Base-by-base conservation (phyloP, 2,888 invertebrate genomes). In the Lochmaea capreae region DNA sequence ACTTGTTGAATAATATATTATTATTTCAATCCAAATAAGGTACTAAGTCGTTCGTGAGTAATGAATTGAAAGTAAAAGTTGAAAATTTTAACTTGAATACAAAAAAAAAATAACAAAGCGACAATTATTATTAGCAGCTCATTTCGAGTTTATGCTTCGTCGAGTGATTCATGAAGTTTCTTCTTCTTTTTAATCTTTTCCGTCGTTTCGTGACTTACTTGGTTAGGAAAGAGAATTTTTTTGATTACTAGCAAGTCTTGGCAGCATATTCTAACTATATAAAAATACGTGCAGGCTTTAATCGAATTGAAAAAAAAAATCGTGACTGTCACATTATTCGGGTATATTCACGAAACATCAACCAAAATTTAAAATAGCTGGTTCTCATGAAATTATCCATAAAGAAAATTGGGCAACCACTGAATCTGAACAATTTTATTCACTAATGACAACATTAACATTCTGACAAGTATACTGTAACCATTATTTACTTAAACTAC, bases 61-160 rank as follows among this genome's bases (percentile, higher is more conserved):
- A 3, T 18, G 54, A 9, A 54, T 54, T 9, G 16, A n/a, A 10
- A 54, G 54, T 54, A 49, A 49, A 8, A 49, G 49, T 8, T 49
- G 6, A 12, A 49, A 33, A 59, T 65, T 61, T 66, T 42, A 71
- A 66, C 67, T 67, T 52, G 61, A 71, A 71, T 59, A 67, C 22
- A 18, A 12, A 42, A 72, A 67, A 62, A 67, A 49, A 26, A 62
- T 14, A 67, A 72, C 72, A 72, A 72, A 67, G 52, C 62, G 67
- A 67, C 72, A 72, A 72, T 52, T 59, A 71, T 46, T 67, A 72
- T 54, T 62, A 54, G 52, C 49, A 66, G n/a, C 67, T 72, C 66
- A 61, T 71, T 61, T 58, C 61, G 59, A 59, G 46, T 71, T 65
- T 57, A 65, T 65, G 65, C 63, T 71, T 26, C 65, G 63, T 39